phyloP scores from a whole-genome alignment of 1,140 invertebrate species.

The Drosophila arawakana region DNA sequence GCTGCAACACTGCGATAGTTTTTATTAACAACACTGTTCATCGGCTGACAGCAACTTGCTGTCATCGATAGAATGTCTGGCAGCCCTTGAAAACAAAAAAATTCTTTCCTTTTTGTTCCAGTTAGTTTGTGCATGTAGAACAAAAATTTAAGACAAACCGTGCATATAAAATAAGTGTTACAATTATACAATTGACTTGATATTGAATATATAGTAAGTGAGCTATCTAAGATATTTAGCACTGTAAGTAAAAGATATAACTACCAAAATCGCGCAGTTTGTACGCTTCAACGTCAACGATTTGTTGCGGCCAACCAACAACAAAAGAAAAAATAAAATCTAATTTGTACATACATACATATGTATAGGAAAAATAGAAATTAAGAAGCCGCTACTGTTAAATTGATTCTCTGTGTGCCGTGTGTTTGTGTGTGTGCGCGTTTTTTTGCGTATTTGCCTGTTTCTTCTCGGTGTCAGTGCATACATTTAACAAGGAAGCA shows the following conservation, averaged over 20 bases:
- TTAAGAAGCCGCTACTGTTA: constrained; percentile 19
- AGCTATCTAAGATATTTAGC: constrained; percentile 21
- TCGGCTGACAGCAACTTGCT: background rate
- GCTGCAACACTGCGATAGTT: background rate
- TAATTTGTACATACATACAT: no score
- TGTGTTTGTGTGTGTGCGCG: constrained; percentile 5
- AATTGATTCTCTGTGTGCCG: constrained; percentile 12
- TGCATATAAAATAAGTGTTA: background rate
- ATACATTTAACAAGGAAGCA: background rate
- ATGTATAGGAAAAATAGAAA: background rate
- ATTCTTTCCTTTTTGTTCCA: constrained; percentile 13
- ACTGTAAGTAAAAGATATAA: constrained; percentile 38
- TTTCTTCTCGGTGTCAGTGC: constrained; percentile 36
- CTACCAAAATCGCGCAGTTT: constrained; percentile 9
- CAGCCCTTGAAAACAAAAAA: constrained; percentile 4
- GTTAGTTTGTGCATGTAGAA: constrained; percentile 24
- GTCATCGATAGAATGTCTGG: background rate
- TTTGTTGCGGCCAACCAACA: constrained; percentile 20
- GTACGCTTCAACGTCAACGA: constrained; percentile 11
- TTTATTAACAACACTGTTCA: constrained; percentile 4
- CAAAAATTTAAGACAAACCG: background rate
- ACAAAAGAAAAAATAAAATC: constrained; percentile 3
- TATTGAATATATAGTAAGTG: constrained; percentile 32
- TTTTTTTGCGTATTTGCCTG: constrained; percentile 16
- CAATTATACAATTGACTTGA: constrained; percentile 10